Base-by-base conservation (phyloP, 2,113 vertebrate genomes). In the Cynoglossus semilaevis region DNA sequence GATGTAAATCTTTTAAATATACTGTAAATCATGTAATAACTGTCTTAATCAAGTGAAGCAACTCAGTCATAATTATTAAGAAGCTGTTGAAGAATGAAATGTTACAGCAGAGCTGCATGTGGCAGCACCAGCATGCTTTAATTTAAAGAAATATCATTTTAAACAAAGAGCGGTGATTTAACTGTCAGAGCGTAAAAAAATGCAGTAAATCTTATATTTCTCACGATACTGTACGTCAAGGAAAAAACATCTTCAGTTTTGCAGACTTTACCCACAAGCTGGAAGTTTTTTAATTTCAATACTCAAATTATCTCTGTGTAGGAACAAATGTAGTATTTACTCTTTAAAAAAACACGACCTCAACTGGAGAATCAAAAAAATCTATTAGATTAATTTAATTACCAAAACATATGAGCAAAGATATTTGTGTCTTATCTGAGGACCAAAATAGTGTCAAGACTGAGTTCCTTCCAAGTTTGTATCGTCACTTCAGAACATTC, bases 401-500 rank as follows among this genome's bases (percentile, higher is more conserved):
- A 52, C 56, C 60, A 29, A 34, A 71, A 46, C 70, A 14, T 59
- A 15, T 63, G 15, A 67, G 55, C 66, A 70, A 72, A 70, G 45
- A 50, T 57, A 51, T 56, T 40, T 13, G 44, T 68, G 69, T 73
- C 35, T 69, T 80, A 78, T 18, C 58, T 67, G 41, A 62, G 14
- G 61, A 58, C 58, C 63, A 72, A 37, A 74, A 64, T 55, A 37
- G 44, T 70, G 53, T 41, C 56, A 65, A 62, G 51, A 63, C 65
- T 63, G 41, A 76, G 36, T 68, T 76, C 48, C 63, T 70, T 70
- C 35, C 51, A 1, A 40, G 58, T 72, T 79, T 68, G 55, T 35
- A 56, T 77, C 76, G 59, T 51, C 77, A 59, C 51, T 49, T 72
- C 67, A 66, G 71, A 65, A 47, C 42, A 42, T 77, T 76, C 70